These are phyloP conservation scores for Steinernema khuongi DNA, from an alignment of 1,140 invertebrate genomes.

Conservation along the genomic window DNA sequence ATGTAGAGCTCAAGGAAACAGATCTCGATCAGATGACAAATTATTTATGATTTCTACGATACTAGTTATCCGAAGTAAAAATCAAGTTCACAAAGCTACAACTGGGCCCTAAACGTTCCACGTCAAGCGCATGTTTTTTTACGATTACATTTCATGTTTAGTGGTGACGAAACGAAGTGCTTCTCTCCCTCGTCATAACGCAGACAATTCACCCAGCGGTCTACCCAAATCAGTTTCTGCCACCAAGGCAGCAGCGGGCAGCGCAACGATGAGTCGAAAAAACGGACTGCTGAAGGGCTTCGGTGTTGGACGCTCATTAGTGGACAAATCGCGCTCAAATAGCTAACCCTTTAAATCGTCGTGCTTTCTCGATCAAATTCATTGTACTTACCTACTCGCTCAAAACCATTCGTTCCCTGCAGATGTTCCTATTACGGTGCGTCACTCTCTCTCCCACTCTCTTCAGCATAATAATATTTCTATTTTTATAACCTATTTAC, in stretches of 20 bases:
- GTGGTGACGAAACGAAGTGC: conserved; percentile 1
- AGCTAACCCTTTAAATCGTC: background rate
- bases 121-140: too few relatives aligned
- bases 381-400: background rate
- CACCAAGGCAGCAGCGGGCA: background rate
- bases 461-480: too few relatives aligned
- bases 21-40: background rate
- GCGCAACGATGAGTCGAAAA: background rate
- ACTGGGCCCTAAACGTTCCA: too few relatives aligned
- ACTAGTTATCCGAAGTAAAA: too few relatives aligned
- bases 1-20: background rate
- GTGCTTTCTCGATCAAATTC: background rate
- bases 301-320: background rate
- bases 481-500: too few relatives aligned
- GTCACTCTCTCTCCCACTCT: too few relatives aligned
- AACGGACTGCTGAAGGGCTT: conserved; percentile 3
- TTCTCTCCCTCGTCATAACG: background rate
- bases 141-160: background rate
- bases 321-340: background rate
- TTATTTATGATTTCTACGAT: background rate
- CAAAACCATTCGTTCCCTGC: background rate
- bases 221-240: background rate
- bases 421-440: too few relatives aligned
- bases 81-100: too few relatives aligned
- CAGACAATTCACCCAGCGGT: background rate